These are phyloP conservation scores for Otocyon megalotis DNA, from an alignment of 2,113 vertebrate genomes.

Conservation along the genomic window DNA sequence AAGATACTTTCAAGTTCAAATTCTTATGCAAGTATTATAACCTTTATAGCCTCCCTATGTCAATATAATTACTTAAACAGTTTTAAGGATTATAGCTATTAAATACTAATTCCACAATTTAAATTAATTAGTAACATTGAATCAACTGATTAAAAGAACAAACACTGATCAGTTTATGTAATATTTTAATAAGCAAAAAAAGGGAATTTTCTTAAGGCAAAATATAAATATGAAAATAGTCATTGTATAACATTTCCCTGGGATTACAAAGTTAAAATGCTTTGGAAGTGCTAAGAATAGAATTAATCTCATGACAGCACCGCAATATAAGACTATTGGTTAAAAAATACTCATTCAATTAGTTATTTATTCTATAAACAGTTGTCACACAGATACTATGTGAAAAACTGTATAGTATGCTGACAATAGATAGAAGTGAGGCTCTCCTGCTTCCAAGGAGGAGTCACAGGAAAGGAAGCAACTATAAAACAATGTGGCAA, in stretches of 20 bases:
- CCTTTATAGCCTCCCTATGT: not conserved
- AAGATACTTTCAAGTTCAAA: not conserved
- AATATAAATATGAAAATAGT: conserved; percentile 51
- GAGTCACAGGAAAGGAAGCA: not conserved
- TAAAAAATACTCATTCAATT: not conserved
- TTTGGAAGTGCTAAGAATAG: not conserved
- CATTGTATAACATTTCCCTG: conserved; percentile 14
- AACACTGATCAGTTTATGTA: not conserved
- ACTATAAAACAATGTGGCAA: not conserved
- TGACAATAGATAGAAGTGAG: not conserved
- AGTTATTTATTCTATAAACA: not conserved
- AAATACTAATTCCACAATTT: conserved; percentile 54
- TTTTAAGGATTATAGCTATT: conserved; percentile 21
- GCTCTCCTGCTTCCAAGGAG: not conserved
- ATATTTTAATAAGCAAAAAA: not conserved
- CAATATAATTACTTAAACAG: not conserved
- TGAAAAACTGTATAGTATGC: not conserved
- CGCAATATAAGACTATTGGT: not conserved
- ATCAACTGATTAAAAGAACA: not conserved
- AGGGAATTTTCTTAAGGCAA: not conserved
- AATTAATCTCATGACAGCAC: not conserved
- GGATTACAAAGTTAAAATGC: not conserved
- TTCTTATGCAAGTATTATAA: not conserved
- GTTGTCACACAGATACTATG: not conserved
- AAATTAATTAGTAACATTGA: not conserved